Evolutionary conservation across 2,888 invertebrate genomes (phyloP).

Genomic region (Eupsilia transversa): DNA sequence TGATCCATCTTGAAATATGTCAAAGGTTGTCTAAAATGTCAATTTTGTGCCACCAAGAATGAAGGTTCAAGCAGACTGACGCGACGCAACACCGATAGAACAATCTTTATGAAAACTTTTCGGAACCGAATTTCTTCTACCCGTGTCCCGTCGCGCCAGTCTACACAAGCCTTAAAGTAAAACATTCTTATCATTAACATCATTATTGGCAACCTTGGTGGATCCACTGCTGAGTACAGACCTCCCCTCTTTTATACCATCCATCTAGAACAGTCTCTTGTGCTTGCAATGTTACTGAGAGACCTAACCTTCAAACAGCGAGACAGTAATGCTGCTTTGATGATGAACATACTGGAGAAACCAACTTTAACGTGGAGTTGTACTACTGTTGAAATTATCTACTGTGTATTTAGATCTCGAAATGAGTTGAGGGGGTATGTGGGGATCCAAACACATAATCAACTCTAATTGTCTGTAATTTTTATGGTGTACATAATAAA

Average conservation of each 20-base stretch:
- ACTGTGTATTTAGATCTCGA: neutral
- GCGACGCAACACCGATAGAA: too few species aligned
- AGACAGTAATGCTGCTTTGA: neutral
- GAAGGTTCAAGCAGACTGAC: too few species aligned
- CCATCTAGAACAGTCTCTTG: neutral
- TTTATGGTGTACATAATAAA: too few species aligned
- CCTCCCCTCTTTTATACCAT: neutral
- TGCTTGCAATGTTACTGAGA: neutral
- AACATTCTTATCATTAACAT: too few species aligned
- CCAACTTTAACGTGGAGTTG: neutral
- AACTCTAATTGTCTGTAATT: too few species aligned
- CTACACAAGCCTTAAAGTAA: too few species aligned
- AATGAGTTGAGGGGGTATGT: neutral
- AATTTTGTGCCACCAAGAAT: neutral
- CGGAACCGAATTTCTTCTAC: too few species aligned
- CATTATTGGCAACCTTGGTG: too few species aligned
- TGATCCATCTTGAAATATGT: neutral
- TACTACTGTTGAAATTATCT: neutral
- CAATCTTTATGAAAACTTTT: too few species aligned
- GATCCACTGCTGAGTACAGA: neutral
- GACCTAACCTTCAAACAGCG: neutral
- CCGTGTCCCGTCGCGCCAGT: too few species aligned
- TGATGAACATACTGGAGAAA: neutral
- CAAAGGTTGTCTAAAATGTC: neutral
- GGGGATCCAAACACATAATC: neutral